Percentiles rank a stretch among this genome's conserved stretches.
Conservation (phyloP, 2,888 invertebrate species). For the Scaptomyza caliginosa region DNA sequence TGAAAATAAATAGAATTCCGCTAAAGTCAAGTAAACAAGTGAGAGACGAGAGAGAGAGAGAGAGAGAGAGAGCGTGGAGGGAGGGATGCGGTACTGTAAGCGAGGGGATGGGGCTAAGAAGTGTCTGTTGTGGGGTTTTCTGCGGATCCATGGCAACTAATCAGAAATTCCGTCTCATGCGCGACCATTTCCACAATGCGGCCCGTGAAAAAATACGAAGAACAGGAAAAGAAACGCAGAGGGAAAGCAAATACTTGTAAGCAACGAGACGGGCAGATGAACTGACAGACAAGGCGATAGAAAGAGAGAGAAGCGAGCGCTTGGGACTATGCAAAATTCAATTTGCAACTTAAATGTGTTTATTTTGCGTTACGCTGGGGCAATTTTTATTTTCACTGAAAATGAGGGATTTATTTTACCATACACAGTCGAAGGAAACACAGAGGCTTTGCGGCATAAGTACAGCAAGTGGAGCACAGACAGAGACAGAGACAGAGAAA, state of each 20-base stretch:
- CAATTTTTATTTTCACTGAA: slow-evolving; percentile 78
- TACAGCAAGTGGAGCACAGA: slow-evolving; percentile 2
- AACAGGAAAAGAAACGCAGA: neutral
- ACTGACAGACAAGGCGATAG: slow-evolving; percentile 9
- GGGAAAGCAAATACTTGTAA: slow-evolving; percentile 27
- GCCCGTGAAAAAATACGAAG: slow-evolving; percentile 30
- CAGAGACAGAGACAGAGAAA: neutral
- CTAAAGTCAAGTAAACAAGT: slow-evolving; percentile 72
- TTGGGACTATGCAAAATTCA: slow-evolving; percentile 82
- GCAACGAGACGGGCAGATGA: slow-evolving; percentile 30
- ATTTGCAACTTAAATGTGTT: slow-evolving; percentile 83
- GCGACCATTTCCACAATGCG: slow-evolving; percentile 63
- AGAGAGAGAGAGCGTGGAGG: neutral
- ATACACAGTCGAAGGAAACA: slow-evolving; percentile 13
- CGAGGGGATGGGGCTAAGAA: slow-evolving; percentile 3
- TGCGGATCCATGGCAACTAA: slow-evolving; percentile 70
- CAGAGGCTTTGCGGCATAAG: slow-evolving; percentile 7
- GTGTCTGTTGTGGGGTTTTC: slow-evolving; percentile 8
- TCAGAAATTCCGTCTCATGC: slow-evolving; percentile 75
- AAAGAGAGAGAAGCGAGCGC: slow-evolving; percentile 1
- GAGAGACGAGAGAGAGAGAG: slow-evolving; percentile 4
- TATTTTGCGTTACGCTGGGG: slow-evolving; percentile 82
- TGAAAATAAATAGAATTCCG: slow-evolving; percentile 77
- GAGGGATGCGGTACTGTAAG: neutral
- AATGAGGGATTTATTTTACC: slow-evolving; percentile 73